These are phyloP conservation scores for Calliopsis andreniformis DNA, from an alignment of 1,140 invertebrate genomes.

Conservation along the genomic window DNA sequence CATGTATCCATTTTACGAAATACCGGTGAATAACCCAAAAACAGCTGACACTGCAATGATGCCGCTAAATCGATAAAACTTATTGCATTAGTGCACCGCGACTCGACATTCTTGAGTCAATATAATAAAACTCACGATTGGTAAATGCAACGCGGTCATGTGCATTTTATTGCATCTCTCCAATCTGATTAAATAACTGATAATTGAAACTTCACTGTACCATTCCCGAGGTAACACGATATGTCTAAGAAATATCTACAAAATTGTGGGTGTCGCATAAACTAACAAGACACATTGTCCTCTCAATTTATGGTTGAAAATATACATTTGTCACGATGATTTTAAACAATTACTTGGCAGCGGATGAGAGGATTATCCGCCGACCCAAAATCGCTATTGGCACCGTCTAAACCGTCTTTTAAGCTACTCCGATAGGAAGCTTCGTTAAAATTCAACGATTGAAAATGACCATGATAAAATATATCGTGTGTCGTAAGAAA, in stretches of 20 bases:
- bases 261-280: no score
- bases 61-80: slow-evolving; percentile 25
- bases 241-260: not conserved
- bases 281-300: not conserved
- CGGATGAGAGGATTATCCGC: slow-evolving; percentile 3
- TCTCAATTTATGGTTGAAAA: not conserved
- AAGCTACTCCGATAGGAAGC: not conserved
- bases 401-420: slow-evolving; percentile 1
- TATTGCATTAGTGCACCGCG: slow-evolving; percentile 10
- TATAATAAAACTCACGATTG: not conserved
- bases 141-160: not conserved
- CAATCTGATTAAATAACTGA: not conserved
- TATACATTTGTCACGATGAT: not conserved
- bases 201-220: not conserved
- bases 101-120: not conserved
- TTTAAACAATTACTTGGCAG: slow-evolving; percentile 14
- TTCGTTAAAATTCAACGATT: not conserved
- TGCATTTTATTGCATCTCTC: not conserved
- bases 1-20: not conserved
- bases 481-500: no score
- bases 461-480: no score
- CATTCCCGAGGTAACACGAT: not conserved
- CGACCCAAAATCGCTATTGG: not conserved
- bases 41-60: slow-evolving; percentile 24
- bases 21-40: slow-evolving; percentile 35